Evolutionary conservation across 1,140 invertebrate species (phyloP), one percentile per base, ranked within the genome.

Genomic region (Orchesella cincta): DNA sequence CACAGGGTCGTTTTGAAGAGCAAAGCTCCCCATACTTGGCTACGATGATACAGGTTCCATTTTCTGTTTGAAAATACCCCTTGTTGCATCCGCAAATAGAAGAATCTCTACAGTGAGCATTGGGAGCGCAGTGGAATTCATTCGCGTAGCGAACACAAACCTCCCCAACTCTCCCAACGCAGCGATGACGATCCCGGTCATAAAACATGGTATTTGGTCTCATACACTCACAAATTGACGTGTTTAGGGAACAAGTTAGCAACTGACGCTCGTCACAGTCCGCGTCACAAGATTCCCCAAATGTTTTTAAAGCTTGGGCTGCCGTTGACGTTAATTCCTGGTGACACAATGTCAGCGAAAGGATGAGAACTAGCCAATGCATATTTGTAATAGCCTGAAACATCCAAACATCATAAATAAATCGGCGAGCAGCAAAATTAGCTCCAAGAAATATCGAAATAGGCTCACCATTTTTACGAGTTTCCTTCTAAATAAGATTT

Each of bases 161-260:
- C 12, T 51, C 73, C 29, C 57, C 72, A 3, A 20, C 71, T 67
- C 26, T 67, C 3, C 72, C 62, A 0, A 77, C 72, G 35, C 76
- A 77, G 8, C 36, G 31, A n/a, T 28, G 18, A 52, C 20, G 1
- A 28, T 75, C 67, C 14, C 26, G n/a, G 51, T 77, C 76, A 31
- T 51, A 77, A 28, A 77, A 14, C 34, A 71, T 73, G 18, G 46
- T 23, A n/a, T 46, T 73, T 29, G 76, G 36, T 54, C 62, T 28
- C 76, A 77, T 77, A 34, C 76, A 77, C 70, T 77, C 76, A 46
- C 76, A 77, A 36, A 77, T n/a, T 14, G 62, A 67, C 20, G n/a
- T 75, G 14, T 75, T 73, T 57, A 31, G 23, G 39, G 23, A 70
- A n/a, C 77, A 78, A 1, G 39, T 33, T 33, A 78, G 36, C 29